phyloP scores from a whole-genome alignment of 2,797 vertebrate genomes.

The Mus caroli region DNA sequence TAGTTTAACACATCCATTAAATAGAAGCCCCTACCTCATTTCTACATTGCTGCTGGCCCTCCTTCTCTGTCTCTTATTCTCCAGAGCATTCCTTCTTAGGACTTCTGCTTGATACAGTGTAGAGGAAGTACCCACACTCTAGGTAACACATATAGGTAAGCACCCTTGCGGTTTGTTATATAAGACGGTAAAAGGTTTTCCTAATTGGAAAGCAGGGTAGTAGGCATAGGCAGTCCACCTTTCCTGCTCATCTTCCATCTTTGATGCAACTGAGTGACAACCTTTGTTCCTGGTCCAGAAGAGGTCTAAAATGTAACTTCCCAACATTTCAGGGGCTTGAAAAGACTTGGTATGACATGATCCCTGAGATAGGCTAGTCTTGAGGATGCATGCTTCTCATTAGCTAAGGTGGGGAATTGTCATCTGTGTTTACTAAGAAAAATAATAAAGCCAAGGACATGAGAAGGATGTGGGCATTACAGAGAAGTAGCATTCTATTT shows the following conservation, averaged over 20 bases:
- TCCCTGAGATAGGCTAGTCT: neutral
- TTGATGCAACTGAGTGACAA: constrained; percentile 29
- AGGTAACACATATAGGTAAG: constrained; percentile 15
- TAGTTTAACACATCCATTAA: neutral
- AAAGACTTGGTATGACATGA: constrained; percentile 9
- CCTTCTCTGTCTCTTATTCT: neutral
- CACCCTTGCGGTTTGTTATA: constrained; percentile 9
- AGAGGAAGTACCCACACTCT: constrained; percentile 10
- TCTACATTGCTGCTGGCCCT: neutral
- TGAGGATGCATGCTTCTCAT: neutral
- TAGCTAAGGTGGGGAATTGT: constrained; percentile 15
- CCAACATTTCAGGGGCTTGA: constrained; percentile 3
- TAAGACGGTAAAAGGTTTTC: constrained; percentile 46
- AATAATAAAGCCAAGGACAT: constrained; percentile 34
- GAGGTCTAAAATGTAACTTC: constrained; percentile 44
- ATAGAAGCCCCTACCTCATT: neutral
- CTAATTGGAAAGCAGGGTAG: constrained; percentile 8
- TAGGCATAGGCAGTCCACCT: neutral
- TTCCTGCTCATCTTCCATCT: constrained; percentile 32
- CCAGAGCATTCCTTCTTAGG: constrained; percentile 24
- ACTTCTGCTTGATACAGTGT: constrained; percentile 45
- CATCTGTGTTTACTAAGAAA: constrained; percentile 31
- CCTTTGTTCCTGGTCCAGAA: constrained; percentile 54
- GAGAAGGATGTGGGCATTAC: neutral
- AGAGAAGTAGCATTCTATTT: constrained; percentile 18